These are phyloP conservation scores for Falco rusticolus DNA, from an alignment of 2,797 vertebrate species.

Conservation along the genomic window DNA sequence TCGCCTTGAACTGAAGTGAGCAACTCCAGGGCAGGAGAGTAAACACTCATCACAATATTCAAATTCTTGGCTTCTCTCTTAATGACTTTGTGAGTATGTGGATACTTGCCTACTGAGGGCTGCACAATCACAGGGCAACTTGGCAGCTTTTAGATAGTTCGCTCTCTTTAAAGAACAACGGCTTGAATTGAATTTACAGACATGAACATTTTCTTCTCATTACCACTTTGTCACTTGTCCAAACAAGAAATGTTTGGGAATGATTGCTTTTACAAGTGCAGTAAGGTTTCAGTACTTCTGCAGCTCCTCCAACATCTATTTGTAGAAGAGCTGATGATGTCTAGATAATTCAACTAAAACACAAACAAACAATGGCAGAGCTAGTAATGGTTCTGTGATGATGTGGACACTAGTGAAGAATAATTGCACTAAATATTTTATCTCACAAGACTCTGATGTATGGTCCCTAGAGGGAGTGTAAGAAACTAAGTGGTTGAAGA, in stretches of 20 bases:
- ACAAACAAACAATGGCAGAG: not conserved
- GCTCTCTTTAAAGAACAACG: not conserved
- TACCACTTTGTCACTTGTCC: constrained; percentile 33
- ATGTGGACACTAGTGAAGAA: not conserved
- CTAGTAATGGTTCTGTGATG: not conserved
- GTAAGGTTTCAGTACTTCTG: not conserved
- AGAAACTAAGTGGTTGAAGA: not conserved
- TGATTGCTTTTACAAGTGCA: constrained; percentile 1
- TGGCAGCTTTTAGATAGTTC: not conserved
- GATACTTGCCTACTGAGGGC: not conserved
- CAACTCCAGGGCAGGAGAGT: not conserved
- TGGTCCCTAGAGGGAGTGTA: not conserved
- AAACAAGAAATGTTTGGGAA: constrained; percentile 25
- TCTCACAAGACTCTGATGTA: not conserved
- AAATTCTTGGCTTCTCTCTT: not conserved
- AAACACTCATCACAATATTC: not conserved
- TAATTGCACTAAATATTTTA: not conserved
- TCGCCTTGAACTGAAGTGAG: not conserved
- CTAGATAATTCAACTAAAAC: constrained; percentile 4
- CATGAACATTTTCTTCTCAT: constrained; percentile 22
- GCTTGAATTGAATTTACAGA: constrained; percentile 14
- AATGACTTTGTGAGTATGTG: not conserved
- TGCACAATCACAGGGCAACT: not conserved
- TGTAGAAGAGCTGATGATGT: constrained; percentile 13
- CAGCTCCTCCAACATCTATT: not conserved